Evolutionary conservation across 1,140 invertebrate species (phyloP).

Genomic region (Scaptomyza pallida): DNA sequence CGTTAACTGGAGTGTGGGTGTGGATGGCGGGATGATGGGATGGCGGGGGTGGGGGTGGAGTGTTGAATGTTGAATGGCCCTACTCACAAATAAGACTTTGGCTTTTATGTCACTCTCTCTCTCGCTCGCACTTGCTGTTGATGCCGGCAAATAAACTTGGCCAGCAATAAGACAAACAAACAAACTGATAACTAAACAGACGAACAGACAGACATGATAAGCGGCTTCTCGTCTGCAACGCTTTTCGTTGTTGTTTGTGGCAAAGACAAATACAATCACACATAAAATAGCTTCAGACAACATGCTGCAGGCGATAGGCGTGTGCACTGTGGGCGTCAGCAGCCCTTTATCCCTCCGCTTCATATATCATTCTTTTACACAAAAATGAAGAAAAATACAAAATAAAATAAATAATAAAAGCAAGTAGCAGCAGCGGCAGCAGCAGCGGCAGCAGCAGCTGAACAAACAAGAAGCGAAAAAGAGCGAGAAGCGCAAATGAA

Average conservation of each 20-base stretch:
- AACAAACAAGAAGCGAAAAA: conserved; percentile 43
- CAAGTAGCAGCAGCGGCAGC: conserved; percentile 37
- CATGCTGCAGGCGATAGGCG: conserved; percentile 22
- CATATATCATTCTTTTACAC: background rate
- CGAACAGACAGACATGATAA: conserved; percentile 3
- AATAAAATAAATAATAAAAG: conserved; percentile 3
- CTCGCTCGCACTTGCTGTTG: background rate
- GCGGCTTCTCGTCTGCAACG: background rate
- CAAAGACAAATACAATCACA: conserved; percentile 67
- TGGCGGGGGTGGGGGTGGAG: background rate
- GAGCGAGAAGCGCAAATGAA: conserved; percentile 16
- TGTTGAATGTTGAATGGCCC: conserved; percentile 6
- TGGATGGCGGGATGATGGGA: background rate
- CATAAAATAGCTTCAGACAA: conserved; percentile 58
- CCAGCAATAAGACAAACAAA: conserved; percentile 39
- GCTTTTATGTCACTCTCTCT: conserved; percentile 26
- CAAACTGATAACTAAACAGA: conserved; percentile 12
- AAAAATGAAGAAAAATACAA: background rate
- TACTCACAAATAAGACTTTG: conserved; percentile 51
- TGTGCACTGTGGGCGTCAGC: background rate
- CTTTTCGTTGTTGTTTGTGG: conserved; percentile 32
- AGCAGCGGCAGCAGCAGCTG: conserved; percentile 46
- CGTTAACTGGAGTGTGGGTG: conserved; percentile 9
- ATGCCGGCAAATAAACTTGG: conserved; percentile 44
- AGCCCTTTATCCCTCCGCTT: background rate